These are phyloP conservation scores for Herpetotheres cachinnans DNA, from an alignment of 2,113 vertebrate species.

Conservation along the genomic window DNA sequence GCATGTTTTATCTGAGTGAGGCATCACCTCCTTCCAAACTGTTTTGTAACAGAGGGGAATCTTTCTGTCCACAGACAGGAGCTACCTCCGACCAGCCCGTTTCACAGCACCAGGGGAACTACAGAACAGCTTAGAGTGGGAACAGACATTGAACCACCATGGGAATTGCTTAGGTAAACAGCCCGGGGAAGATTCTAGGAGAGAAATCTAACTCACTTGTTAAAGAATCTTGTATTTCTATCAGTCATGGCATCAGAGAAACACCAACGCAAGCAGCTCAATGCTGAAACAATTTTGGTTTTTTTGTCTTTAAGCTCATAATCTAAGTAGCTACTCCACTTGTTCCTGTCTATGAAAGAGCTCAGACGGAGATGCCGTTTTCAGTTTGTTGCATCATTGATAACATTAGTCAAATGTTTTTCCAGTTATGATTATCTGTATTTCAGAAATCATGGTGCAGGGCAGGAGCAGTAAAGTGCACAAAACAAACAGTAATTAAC, in stretches of 20 bases:
- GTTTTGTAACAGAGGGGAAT: not conserved
- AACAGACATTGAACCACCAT: not conserved
- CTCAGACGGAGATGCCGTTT: too few relatives aligned
- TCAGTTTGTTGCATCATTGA: too few relatives aligned
- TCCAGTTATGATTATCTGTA: too few relatives aligned
- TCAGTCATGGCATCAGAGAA: not conserved
- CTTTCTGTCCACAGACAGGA: not conserved
- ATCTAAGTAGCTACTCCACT: too few relatives aligned
- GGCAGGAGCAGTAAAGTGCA: too few relatives aligned
- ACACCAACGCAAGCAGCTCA: not conserved
- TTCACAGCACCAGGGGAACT: not conserved
- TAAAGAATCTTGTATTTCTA: not conserved
- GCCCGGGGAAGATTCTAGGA: not conserved
- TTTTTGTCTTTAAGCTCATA: too few relatives aligned
- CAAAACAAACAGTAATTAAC: too few relatives aligned
- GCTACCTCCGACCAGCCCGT: not conserved
- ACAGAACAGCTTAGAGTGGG: not conserved
- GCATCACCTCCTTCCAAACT: not conserved
- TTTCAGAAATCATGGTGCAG: too few relatives aligned
- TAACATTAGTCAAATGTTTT: too few relatives aligned
- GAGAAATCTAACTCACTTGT: not conserved
- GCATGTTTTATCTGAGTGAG: not conserved
- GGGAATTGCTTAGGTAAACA: not conserved
- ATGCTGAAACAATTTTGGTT: too few relatives aligned
- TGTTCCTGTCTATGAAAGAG: too few relatives aligned